Evolutionary conservation across 1,140 invertebrate species (phyloP), one percentile per base, ranked within the genome.

Genomic region (Caenorhabditis remanei): DNA sequence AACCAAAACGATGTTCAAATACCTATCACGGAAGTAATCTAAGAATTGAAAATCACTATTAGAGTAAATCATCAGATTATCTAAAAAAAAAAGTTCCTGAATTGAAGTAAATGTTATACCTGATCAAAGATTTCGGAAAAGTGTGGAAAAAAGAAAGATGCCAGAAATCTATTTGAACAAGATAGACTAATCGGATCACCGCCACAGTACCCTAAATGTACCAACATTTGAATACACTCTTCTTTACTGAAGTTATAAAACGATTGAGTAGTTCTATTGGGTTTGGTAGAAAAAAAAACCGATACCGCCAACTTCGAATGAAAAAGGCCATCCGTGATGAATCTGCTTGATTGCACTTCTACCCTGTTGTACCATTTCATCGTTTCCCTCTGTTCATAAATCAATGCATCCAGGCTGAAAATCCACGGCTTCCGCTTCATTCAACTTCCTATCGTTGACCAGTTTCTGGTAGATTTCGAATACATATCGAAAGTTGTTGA

Each of bases 401-500:
- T 46, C 65, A 46, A 71, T 19, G 11, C 65, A 71, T 79, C 71
- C 71, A 19, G 46, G 46, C 71, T 79, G 71, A 79, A 79, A 79
- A 79, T 79, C 1, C 21, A 19, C 46, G 24, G 43, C 46, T 79
- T 79, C 43, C 71, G 71, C 71, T 79, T 79, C 71, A 79, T 79
- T 79, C 71, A 79, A 50, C 71, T 53, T 79, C 46, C 71, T 79
- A 24, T n/a, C n/a, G 2, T 41, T 50, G 21, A n/a, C 71, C 46
- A 79, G 71, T 79, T 79, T 79, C 40, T 50, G 65, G 32, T 5
- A 71, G 65, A 71, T 71, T 79, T 53, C 41, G 4, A 79, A 48
- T 50, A 24, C n/a, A 41, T 53, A 79, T n/a, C 9, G 71, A 79
- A 50, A 79, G 71, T 79, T 79, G 13, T n/a, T 5, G 53, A 50